These are phyloP conservation scores for Typhlichthys subterraneus DNA, from an alignment of 2,797 vertebrate genomes.

Conservation along the genomic window DNA sequence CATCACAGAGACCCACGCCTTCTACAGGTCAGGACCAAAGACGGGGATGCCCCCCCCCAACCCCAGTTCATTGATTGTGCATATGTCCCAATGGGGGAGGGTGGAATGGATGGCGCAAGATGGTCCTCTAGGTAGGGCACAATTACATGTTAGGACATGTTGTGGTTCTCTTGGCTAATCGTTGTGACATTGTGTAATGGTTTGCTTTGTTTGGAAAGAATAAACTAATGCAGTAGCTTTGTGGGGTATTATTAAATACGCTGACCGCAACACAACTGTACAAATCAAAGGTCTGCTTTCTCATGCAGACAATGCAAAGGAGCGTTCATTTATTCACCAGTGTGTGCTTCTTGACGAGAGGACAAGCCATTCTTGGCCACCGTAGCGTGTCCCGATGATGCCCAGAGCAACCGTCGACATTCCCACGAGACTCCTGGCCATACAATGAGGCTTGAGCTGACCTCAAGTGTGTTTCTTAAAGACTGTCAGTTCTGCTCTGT, in stretches of 20 bases:
- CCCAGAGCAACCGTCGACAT: not conserved
- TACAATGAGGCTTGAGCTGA: not conserved
- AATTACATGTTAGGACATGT: too few relatives aligned
- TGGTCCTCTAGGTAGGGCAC: too few relatives aligned
- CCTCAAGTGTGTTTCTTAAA: constrained; percentile 6
- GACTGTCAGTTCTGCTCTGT: constrained; percentile 18
- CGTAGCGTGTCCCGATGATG: not conserved
- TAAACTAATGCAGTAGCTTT: too few relatives aligned
- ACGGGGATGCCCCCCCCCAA: too few relatives aligned
- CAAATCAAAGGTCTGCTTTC: not conserved
- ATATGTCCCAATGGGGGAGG: not conserved
- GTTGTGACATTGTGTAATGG: too few relatives aligned
- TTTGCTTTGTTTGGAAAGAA: too few relatives aligned
- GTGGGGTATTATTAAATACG: too few relatives aligned
- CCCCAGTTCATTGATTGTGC: not conserved
- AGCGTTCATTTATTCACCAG: constrained; percentile 19
- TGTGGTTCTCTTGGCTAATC: too few relatives aligned
- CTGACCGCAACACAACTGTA: too few relatives aligned
- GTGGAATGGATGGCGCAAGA: not conserved
- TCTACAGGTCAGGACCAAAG: constrained; percentile 86
- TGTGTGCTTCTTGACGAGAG: not conserved
- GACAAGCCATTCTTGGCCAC: not conserved
- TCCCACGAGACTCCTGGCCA: not conserved
- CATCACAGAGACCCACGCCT: constrained; percentile 96
- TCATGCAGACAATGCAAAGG: not conserved